Evolutionary conservation across 2,888 invertebrate genomes (phyloP).

Genomic region (Caenorhabditis sp.): DNA sequence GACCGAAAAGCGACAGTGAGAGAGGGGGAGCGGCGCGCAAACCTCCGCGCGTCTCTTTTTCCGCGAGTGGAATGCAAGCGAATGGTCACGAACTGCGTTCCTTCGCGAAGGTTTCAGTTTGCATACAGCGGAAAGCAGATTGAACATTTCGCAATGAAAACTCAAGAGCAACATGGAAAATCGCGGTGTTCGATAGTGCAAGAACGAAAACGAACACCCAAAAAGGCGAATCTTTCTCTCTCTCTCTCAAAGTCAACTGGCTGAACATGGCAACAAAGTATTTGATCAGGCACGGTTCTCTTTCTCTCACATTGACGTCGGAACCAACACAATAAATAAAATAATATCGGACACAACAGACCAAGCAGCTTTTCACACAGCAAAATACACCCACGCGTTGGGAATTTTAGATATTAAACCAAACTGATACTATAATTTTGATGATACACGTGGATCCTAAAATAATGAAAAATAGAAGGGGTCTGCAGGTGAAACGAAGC

Average conservation of each 20-base stretch:
- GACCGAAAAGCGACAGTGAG: neutral
- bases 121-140: neutral
- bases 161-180: too few species aligned
- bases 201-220: too few species aligned
- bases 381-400: constrained; percentile 9
- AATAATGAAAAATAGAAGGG: neutral
- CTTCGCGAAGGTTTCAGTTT: too few species aligned
- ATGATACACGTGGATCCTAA: neutral
- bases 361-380: constrained; percentile 5
- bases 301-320: constrained; percentile 6
- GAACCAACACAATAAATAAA: too few species aligned
- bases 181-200: too few species aligned
- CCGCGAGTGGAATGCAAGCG: constrained; percentile 4
- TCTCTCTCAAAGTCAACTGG: neutral
- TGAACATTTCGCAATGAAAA: constrained; percentile 6
- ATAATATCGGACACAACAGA: neutral
- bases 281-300: constrained; percentile 9
- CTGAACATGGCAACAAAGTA: constrained; percentile 1
- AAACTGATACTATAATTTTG: too few species aligned
- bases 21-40: neutral
- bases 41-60: constrained; percentile 1
- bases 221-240: neutral
- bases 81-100: constrained; percentile 22
- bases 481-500: too few species aligned
- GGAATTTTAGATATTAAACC: too few species aligned